Conservation (phyloP, 2,888 invertebrate species). For the Capitulum mitella region DNA sequence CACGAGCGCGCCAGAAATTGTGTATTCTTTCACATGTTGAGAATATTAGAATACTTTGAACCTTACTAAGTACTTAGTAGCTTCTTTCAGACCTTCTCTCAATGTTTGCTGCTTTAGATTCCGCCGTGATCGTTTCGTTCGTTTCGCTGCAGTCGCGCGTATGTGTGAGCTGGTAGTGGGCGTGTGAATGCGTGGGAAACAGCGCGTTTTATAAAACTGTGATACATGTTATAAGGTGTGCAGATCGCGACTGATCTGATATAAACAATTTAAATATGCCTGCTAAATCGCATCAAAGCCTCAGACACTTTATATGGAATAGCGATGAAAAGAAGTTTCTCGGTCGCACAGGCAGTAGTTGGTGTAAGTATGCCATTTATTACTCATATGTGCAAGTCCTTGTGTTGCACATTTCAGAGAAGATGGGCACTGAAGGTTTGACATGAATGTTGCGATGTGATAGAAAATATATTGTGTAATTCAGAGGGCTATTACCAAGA, state of each 20-base stretch:
- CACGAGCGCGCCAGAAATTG: too few species aligned
- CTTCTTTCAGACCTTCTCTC: not conserved
- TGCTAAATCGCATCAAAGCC: not conserved
- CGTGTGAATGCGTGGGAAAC: not conserved
- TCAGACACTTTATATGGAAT: not conserved
- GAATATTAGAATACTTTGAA: too few species aligned
- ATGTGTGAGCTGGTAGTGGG: not conserved
- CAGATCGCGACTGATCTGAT: not conserved
- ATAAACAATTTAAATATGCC: not conserved
- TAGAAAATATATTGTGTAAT: too few species aligned
- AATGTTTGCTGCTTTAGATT: not conserved
- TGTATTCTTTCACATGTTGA: too few species aligned
- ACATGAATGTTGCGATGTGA: too few species aligned
- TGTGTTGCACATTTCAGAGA: too few species aligned
- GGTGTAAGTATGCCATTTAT: constrained; percentile 8
- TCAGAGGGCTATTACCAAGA: too few species aligned
- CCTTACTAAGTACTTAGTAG: not conserved
- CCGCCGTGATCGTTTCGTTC: not conserved
- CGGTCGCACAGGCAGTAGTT: not conserved
- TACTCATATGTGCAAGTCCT: too few species aligned
- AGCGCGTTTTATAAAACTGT: not conserved
- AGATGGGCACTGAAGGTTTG: too few species aligned
- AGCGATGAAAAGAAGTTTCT: not conserved
- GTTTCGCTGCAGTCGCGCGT: not conserved
- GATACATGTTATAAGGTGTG: not conserved